phyloP scores from a whole-genome alignment of 2,113 vertebrate species.

The Fulmarus glacialis region DNA sequence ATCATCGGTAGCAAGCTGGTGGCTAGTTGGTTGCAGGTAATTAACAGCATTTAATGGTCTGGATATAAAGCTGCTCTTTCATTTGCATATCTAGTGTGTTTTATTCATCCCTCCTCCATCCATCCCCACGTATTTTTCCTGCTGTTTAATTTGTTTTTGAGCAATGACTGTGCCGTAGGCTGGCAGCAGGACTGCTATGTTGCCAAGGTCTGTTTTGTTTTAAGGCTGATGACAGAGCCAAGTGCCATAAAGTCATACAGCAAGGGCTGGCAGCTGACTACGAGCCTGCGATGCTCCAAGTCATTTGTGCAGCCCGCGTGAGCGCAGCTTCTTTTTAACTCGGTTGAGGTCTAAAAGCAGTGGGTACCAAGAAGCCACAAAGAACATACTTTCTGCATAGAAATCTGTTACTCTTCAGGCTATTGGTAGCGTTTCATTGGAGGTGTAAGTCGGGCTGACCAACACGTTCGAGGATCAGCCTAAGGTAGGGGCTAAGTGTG shows the following conservation, averaged over 20 bases:
- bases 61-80: not conserved
- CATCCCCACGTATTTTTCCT: slow-evolving; percentile 23
- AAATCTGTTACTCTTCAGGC: not conserved
- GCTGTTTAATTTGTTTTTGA: slow-evolving; percentile 25
- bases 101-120: not conserved
- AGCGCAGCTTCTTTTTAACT: not conserved
- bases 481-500: not conserved
- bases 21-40: not conserved
- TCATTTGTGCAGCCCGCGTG: not conserved
- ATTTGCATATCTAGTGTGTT: not conserved
- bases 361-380: not conserved
- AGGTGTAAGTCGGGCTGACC: not conserved
- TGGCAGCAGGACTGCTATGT: slow-evolving; percentile 5
- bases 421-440: not conserved
- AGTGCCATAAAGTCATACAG: not conserved
- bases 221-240: not conserved
- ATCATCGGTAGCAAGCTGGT: not conserved
- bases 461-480: not conserved
- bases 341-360: not conserved
- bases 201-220: slow-evolving; percentile 22
- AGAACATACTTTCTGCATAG: not conserved
- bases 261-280: not conserved
- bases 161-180: not conserved
- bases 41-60: not conserved
- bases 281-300: not conserved